Evolutionary conservation across 1,140 invertebrate genomes (phyloP), one percentile per base, ranked within the genome.

Genomic region (Sycophaga agraensis): DNA sequence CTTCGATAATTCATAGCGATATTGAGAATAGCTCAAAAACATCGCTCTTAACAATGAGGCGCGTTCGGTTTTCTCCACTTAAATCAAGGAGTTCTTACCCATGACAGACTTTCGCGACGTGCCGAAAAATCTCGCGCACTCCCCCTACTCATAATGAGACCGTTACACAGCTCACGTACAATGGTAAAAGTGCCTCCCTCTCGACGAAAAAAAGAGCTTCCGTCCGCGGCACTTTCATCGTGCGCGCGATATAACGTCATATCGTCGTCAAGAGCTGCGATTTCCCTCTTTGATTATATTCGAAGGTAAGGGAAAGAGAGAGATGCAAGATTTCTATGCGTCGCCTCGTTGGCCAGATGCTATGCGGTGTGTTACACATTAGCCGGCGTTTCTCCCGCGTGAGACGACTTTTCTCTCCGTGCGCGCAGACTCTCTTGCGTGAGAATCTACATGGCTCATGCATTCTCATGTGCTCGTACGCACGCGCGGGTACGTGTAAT

Each of bases 271-370:
- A n/a, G n/a, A n/a, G n/a, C n/a, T 40, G 50, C 31, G 59, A 62
- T 62, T 62, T 62, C 37, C 45, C 60, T 62, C 37, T 56, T n/a
- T 62, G 56, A 62, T 62, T 62, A 43, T 56, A 42, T 62, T 55
- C 51, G 16, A 14, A 12, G 11, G 26, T 6, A 28, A 4, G 24
- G n/a, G 24, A 11, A 34, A n/a, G 22, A 6, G n/a, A 17, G 40
- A n/a, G n/a, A 17, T 12, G 4, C 35, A 16, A 45, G 17, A 53
- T 53, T 60, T 60, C 49, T 60, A 60, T 12, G 39, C 28, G n/a
- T 17, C 43, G 34, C 16, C n/a, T 45, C 59, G 50, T 54, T 42
- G 54, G 26, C 51, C 43, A 62, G 22, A 62, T 62, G 59, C 53
- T 22, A 39, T n/a, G n/a, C n/a, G n/a, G 34, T 21, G 22, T 19